A percentile compares a stretch with the other conserved stretches of the same genome.
These are phyloP conservation scores for Brachionus asplanchnoidis DNA, from an alignment of 1,140 invertebrate genomes.

Conservation along the genomic window DNA sequence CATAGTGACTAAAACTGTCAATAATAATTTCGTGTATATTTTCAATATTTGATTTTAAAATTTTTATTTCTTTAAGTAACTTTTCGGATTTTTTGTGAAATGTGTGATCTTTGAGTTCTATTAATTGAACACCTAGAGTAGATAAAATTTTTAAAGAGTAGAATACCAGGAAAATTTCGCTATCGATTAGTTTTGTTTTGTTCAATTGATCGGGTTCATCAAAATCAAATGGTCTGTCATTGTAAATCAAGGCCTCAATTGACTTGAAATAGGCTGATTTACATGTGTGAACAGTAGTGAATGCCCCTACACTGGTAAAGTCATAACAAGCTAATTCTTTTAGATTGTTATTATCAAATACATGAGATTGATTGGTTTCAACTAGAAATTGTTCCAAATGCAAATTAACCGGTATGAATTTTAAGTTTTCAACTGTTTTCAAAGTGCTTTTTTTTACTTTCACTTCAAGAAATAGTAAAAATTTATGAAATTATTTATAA, in stretches of 20 bases:
- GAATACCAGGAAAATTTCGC: conserved; percentile 3
- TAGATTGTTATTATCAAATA: background rate
- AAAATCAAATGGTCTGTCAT: conserved; percentile 25
- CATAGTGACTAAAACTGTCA: background rate
- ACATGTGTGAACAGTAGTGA: conserved; percentile 15
- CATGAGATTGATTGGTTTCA: background rate
- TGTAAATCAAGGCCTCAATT: background rate
- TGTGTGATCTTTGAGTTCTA: conserved; percentile 20
- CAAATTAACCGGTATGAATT: conserved; percentile 36
- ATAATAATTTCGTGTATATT: background rate
- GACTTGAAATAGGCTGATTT: background rate
- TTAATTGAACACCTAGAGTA: background rate
- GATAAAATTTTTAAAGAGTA: conserved; percentile 18
- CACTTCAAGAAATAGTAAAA: background rate
- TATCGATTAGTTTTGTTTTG: conserved; percentile 7
- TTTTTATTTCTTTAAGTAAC: background rate
- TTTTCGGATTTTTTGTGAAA: conserved; percentile 17
- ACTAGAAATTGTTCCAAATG: conserved; percentile 39
- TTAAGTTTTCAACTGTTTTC: conserved; percentile 25
- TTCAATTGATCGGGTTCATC: background rate
- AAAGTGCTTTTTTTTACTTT: conserved; percentile 25
- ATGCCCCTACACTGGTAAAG: conserved; percentile 37
- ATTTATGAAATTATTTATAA: background rate
- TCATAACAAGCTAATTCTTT: conserved; percentile 10
- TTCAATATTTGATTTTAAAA: background rate